phyloP scores from a whole-genome alignment of 2,888 invertebrate genomes.

The Eristalis tenax region DNA sequence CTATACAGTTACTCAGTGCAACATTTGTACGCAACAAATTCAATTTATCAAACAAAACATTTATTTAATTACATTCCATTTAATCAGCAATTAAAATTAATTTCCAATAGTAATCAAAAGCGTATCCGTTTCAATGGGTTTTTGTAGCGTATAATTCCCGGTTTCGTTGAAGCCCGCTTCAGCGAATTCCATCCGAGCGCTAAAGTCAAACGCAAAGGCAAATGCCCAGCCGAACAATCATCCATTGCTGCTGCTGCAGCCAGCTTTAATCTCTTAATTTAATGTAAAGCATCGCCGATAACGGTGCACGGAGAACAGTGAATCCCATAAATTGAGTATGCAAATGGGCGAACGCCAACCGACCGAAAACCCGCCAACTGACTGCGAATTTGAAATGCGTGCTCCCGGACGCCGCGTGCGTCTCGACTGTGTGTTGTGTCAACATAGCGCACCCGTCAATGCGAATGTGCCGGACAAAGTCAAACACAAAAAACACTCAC shows the following conservation, averaged over 20 bases:
- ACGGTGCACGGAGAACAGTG: constrained; percentile 29
- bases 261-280: constrained; percentile 63
- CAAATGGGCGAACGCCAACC: constrained; percentile 41
- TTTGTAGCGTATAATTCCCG: not conserved
- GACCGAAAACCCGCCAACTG: constrained; percentile 24
- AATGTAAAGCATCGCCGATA: constrained; percentile 59
- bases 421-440: constrained; percentile 17
- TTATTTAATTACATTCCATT: constrained; percentile 39
- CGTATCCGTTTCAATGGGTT: not conserved
- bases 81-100: constrained; percentile 49
- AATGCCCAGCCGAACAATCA: not conserved
- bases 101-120: constrained; percentile 3
- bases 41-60: constrained; percentile 3
- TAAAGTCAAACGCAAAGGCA: not conserved
- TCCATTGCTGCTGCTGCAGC: not conserved
- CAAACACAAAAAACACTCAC: constrained; percentile 19
- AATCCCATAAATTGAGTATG: constrained; percentile 59
- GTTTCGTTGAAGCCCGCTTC: too few relatives aligned
- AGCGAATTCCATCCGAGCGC: not conserved
- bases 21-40: not conserved
- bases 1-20: not conserved
- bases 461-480: constrained; percentile 30
- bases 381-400: constrained; percentile 34
- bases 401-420: not conserved
- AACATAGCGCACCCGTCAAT: constrained; percentile 16